Percentiles rank a stretch among this genome's conserved stretches.
These are phyloP conservation scores for Barbus barbus DNA, from an alignment of 2,113 vertebrate genomes.

Conservation along the genomic window DNA sequence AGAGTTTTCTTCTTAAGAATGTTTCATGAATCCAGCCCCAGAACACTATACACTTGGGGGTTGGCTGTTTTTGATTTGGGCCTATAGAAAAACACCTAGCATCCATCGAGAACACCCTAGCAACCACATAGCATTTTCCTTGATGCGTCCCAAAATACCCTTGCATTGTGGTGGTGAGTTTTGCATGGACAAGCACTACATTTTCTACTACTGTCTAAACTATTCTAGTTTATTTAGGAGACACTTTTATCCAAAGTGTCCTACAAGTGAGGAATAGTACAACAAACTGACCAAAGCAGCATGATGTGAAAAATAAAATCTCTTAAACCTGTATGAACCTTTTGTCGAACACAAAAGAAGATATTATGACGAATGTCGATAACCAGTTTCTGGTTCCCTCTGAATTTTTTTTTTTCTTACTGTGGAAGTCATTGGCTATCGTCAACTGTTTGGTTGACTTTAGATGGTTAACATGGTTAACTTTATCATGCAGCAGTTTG, in stretches of 20 bases:
- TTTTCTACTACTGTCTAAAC: too few species aligned
- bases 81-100: not conserved
- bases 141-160: not conserved
- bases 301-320: not conserved
- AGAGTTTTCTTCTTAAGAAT: too few species aligned
- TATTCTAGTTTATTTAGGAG: not conserved
- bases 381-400: not conserved
- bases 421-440: not conserved
- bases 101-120: not conserved
- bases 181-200: not conserved
- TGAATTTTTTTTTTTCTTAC: too few species aligned
- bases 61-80: not conserved
- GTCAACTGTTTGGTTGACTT: not conserved
- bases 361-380: not conserved
- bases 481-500: not conserved
- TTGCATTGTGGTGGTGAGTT: not conserved
- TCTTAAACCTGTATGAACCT: too few species aligned
- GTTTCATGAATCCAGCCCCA: not conserved
- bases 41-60: not conserved
- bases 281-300: not conserved
- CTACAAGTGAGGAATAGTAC: not conserved
- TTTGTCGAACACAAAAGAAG: not conserved
- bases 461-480: conserved; percentile 8
- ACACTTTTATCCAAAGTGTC: not conserved
- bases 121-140: not conserved